These are phyloP conservation scores for Masticophis lateralis DNA, from an alignment of 2,797 vertebrate genomes.

Conservation along the genomic window DNA sequence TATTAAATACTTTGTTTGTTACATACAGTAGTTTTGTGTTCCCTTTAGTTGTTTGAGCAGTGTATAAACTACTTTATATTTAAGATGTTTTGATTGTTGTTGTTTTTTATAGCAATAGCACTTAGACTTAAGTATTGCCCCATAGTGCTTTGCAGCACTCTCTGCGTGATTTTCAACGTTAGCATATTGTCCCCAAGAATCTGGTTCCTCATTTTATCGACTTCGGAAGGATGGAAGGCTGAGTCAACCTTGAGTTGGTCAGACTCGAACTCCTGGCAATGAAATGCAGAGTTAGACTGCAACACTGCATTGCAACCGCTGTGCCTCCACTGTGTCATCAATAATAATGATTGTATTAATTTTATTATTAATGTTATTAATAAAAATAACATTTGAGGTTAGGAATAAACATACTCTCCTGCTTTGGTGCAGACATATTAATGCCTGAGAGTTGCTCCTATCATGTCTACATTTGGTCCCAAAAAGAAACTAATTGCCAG, in stretches of 20 bases:
- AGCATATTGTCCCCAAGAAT: background rate
- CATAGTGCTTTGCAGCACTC: background rate
- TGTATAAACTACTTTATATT: too few species aligned
- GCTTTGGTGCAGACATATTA: background rate
- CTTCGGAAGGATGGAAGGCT: background rate
- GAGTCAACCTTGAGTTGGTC: background rate
- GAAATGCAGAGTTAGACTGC: background rate
- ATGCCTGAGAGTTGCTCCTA: background rate
- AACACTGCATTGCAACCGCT: background rate
- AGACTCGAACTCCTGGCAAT: background rate
- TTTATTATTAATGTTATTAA: background rate
- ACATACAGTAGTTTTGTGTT: too few species aligned
- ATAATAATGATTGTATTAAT: background rate
- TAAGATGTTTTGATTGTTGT: background rate
- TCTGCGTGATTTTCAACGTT: background rate
- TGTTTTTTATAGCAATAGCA: background rate
- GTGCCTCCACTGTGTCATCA: background rate
- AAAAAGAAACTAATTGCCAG: constrained; percentile 56
- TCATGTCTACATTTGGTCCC: constrained; percentile 1
- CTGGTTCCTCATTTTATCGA: background rate
- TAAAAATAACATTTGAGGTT: background rate
- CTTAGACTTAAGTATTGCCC: background rate
- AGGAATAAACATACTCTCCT: background rate
- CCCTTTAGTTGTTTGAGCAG: too few species aligned
- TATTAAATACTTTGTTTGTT: too few species aligned